A percentile compares a stretch with the other conserved stretches of the same genome.
phyloP scores from a whole-genome alignment of 2,888 invertebrate genomes.

The Hyposoter dolosus region DNA sequence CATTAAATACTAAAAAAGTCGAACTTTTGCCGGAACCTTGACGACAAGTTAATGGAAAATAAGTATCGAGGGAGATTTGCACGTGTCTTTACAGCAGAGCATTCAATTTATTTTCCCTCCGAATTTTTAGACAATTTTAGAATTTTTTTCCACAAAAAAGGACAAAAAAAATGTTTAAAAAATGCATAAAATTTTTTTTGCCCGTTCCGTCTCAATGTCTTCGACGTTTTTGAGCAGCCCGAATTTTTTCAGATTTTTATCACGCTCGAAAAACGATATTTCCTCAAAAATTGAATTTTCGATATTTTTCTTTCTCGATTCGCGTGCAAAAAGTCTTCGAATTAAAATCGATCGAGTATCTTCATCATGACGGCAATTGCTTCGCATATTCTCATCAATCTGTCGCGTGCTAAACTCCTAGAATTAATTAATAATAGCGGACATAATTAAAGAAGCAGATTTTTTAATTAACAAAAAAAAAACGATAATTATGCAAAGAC shows the following conservation, averaged over 20 bases:
- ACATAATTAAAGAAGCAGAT: constrained; percentile 23
- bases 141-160: neutral
- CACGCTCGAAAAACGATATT: neutral
- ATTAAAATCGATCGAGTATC: neutral
- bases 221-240: constrained; percentile 37
- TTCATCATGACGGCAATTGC: neutral
- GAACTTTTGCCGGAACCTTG: constrained; percentile 77
- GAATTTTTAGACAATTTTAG: neutral
- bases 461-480: constrained; percentile 19
- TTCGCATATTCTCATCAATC: constrained; percentile 72
- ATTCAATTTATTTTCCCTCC: neutral
- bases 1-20: neutral
- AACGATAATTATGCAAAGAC: neutral
- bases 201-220: neutral
- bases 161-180: neutral
- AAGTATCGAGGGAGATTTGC: constrained; percentile 3
- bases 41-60: constrained; percentile 24
- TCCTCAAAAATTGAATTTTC: neutral
- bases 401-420: constrained; percentile 76
- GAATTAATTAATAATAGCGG: constrained; percentile 72
- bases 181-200: neutral
- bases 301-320: neutral
- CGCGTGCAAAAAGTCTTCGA: neutral
- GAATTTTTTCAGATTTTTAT: neutral
- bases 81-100: neutral